Conservation (phyloP, 1,140 invertebrate species). For the Leptinotarsa defecta region DNA sequence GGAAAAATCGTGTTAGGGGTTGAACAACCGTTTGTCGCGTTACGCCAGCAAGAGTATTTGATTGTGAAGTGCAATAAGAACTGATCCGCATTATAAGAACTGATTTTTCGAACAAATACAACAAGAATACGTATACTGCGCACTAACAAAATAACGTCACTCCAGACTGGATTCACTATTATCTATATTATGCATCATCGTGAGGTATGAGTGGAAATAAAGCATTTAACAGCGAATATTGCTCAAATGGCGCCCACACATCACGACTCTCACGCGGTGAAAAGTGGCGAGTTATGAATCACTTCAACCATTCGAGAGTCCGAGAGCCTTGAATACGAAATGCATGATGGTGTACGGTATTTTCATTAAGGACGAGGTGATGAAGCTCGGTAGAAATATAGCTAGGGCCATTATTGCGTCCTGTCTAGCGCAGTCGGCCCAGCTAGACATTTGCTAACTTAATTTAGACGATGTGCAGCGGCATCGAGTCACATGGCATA, state of each 20-base stretch:
- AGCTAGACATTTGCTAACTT: slow-evolving; percentile 48
- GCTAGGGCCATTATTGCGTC: slow-evolving; percentile 48
- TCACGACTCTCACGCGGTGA: not conserved
- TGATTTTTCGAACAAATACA: too few species aligned
- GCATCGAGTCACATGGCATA: slow-evolving; percentile 11
- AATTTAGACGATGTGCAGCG: slow-evolving; percentile 45
- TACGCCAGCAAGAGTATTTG: too few species aligned
- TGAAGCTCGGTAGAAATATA: slow-evolving; percentile 39
- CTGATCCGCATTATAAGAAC: too few species aligned
- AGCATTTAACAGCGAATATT: too few species aligned
- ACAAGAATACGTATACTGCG: too few species aligned
- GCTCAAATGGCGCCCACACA: not conserved
- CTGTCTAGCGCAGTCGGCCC: slow-evolving; percentile 44
- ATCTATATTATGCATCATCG: too few species aligned
- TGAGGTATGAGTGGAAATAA: too few species aligned
- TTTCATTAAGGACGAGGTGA: slow-evolving; percentile 51
- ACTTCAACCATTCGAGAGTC: not conserved
- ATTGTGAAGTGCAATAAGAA: too few species aligned
- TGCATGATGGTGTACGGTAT: slow-evolving; percentile 43
- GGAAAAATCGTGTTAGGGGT: too few species aligned
- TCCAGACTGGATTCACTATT: too few species aligned
- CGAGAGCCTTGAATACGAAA: slow-evolving; percentile 41
- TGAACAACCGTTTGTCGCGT: too few species aligned
- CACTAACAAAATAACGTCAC: too few species aligned
- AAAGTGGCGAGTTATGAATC: not conserved